Evolutionary conservation across 2,888 invertebrate genomes (phyloP).

Genomic region (Nezara viridula): DNA sequence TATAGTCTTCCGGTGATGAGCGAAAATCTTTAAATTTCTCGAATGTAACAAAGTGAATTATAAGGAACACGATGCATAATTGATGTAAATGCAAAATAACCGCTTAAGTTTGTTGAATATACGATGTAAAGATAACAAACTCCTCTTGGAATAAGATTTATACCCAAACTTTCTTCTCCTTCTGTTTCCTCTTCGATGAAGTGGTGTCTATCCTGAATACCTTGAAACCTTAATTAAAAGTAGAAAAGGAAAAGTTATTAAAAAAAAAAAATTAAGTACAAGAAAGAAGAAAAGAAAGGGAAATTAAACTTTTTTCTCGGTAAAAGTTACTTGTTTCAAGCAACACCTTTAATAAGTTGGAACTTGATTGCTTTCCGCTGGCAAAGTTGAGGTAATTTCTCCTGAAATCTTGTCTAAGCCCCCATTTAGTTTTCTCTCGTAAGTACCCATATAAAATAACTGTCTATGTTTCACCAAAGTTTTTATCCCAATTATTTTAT

Average conservation of each 20-base stretch:
- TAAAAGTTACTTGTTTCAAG: conserved; percentile 49
- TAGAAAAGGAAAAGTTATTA: background rate
- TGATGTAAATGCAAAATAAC: conserved; percentile 46
- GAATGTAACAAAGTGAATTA: conserved; percentile 29
- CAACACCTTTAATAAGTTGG: conserved; percentile 54
- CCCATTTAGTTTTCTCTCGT: conserved; percentile 10
- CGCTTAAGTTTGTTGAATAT: conserved; percentile 48
- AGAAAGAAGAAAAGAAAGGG: conserved; percentile 43
- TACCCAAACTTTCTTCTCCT: conserved; percentile 7
- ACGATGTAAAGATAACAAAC: conserved; percentile 38
- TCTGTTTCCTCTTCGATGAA: conserved; percentile 6
- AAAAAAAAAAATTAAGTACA: conserved; percentile 23
- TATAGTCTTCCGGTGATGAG: background rate
- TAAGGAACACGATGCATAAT: conserved; percentile 25
- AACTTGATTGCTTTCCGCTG: conserved; percentile 46
- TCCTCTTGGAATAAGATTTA: conserved; percentile 39
- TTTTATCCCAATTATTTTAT: background rate
- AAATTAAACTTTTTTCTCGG: conserved; percentile 39
- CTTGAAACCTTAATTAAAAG: conserved; percentile 40
- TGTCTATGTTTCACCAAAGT: background rate
- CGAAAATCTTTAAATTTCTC: conserved; percentile 4
- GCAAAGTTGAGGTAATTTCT: conserved; percentile 30
- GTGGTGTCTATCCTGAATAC: conserved; percentile 37
- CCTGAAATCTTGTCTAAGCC: conserved; percentile 37
- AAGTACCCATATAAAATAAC: background rate